Evolutionary conservation across 2,797 vertebrate species (phyloP).

Genomic region (Liparis tanakae): DNA sequence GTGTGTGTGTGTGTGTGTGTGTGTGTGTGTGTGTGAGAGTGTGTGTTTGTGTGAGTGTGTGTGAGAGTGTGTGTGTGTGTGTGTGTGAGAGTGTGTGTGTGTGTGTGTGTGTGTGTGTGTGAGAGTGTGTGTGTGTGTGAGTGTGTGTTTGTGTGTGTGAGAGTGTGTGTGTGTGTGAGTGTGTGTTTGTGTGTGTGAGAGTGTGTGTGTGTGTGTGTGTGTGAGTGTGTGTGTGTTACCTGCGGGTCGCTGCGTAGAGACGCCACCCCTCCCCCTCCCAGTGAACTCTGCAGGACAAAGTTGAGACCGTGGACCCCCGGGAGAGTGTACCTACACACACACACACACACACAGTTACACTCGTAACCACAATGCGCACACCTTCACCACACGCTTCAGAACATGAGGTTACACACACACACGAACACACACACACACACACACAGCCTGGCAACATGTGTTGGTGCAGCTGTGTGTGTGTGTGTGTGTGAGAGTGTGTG

Average conservation of each 20-base stretch:
- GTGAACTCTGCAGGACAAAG: conserved; percentile 87
- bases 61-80: too few species aligned
- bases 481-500: conserved; percentile 2
- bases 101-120: too few species aligned
- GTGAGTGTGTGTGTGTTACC: conserved; percentile 67
- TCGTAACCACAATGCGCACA: background rate
- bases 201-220: background rate
- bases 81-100: too few species aligned
- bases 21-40: too few species aligned
- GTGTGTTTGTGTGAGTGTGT: too few species aligned
- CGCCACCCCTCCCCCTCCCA: conserved; percentile 88
- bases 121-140: too few species aligned
- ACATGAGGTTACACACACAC: conserved; percentile 1
- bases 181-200: background rate
- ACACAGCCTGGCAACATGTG: conserved; percentile 29
- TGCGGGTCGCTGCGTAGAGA: conserved; percentile 91
- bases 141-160: background rate
- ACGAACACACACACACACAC: conserved; percentile 22
- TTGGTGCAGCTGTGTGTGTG: background rate
- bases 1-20: too few species aligned
- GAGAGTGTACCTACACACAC: conserved; percentile 83
- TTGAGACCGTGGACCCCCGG: conserved; percentile 88
- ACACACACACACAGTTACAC: conserved; percentile 1
- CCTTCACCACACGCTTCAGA: background rate
- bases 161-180: background rate